Base-by-base conservation (phyloP, 2,797 vertebrate species). In the Serranus cabrilla region DNA sequence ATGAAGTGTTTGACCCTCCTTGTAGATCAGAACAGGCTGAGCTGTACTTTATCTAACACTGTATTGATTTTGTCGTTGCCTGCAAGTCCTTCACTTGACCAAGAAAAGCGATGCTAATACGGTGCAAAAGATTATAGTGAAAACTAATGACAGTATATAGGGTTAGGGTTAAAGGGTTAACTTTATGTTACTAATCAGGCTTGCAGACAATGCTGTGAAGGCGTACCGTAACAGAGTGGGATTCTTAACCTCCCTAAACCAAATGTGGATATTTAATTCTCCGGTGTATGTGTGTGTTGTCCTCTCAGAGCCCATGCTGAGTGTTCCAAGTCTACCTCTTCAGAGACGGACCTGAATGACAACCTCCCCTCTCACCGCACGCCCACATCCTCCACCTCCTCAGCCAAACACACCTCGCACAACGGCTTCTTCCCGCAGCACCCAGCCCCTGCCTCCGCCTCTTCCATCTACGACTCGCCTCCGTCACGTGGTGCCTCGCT, bases 321-420 rank as follows among this genome's bases (percentile, higher is more conserved):
- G 85, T 96, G 95, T 34, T 95, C 96, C 52, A 99, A 98, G 92
- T 95, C 96, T 91, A 96, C 95, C 91, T 97, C 96, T 64, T 98
- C 97, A 34, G 98, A 99, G 94, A 99, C 98, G 55, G 98, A 99
- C 96, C 98, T 98, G 94, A 99, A 98, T 18, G 98, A 99, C 93
- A 99, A 99, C 65, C 93, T 98, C 82, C 96, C 97, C 65, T 95
- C 94, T 64, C 97, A 97, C 87, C 97, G 97, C 92, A 95, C 92
- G 7, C 94, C 96, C 1, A 95, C 94, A 17, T 93, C 96, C 0
- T 91, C 96, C 27, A 93, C 90, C 82, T 96, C 95, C 90, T 93
- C 92, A 4, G 94, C 94, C 23, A 99, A 97, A 88, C 96, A 96
- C 20, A 89, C 94, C 61, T 94, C 94, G 0, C 92, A 98, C 92